phyloP scores from a whole-genome alignment of 2,888 invertebrate genomes.

The Timandra comae region DNA sequence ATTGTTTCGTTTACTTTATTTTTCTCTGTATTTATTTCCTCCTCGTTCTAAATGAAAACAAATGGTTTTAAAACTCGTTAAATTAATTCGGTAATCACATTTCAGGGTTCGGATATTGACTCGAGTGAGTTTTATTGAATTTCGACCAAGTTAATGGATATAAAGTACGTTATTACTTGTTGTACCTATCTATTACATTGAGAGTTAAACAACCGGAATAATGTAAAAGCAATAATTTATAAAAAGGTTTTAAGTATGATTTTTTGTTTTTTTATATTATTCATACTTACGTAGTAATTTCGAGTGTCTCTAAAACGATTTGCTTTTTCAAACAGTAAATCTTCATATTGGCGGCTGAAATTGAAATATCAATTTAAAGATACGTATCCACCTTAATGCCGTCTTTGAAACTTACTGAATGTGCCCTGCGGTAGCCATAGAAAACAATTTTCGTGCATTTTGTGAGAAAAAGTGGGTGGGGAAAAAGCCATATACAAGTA shows the following conservation, averaged over 20 bases:
- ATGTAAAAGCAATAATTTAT: background rate
- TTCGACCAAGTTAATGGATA: background rate
- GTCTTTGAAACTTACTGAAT: no score
- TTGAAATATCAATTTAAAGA: constrained; percentile 4
- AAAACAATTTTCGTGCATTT: no score
- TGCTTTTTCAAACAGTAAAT: constrained; percentile 42
- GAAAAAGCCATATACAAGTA: no score
- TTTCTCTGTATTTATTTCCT: constrained; percentile 34
- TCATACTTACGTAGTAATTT: constrained; percentile 44
- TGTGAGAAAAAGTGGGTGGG: no score
- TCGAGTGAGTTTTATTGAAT: background rate
- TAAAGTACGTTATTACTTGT: background rate
- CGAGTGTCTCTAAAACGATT: constrained; percentile 43
- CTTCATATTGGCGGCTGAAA: constrained; percentile 50
- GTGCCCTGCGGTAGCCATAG: no score
- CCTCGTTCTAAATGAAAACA: constrained; percentile 35
- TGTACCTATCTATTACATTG: background rate
- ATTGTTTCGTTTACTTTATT: constrained; percentile 27
- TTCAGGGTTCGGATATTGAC: background rate
- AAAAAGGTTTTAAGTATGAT: background rate
- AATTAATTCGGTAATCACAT: background rate
- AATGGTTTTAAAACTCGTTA: constrained; percentile 3
- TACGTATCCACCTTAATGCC: no score
- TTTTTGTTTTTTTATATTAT: no score
- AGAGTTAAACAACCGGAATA: background rate